A percentile compares a stretch with the other conserved stretches of the same genome.
Conservation (phyloP, 2,797 vertebrate species). For the Anguilla obscura region DNA sequence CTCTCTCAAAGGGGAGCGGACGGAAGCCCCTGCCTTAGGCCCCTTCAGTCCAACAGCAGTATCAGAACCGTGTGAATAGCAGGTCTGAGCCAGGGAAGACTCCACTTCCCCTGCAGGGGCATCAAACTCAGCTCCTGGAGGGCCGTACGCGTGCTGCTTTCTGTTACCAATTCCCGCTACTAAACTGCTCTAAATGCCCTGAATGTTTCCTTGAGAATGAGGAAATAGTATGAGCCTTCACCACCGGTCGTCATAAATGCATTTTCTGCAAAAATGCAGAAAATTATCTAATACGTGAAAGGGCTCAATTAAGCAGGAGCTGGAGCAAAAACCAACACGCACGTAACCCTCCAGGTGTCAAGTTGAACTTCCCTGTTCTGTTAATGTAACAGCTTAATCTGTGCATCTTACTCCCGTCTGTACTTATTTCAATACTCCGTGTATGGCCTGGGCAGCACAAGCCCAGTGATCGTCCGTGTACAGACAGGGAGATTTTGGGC, state of each 20-base stretch:
- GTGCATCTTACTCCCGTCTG: background rate
- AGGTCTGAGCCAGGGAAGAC: background rate
- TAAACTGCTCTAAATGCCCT: background rate
- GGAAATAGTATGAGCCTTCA: background rate
- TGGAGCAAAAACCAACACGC: background rate
- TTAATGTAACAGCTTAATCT: background rate
- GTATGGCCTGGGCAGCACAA: background rate
- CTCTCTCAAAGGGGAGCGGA: background rate
- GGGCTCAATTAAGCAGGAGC: background rate
- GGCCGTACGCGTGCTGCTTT: background rate
- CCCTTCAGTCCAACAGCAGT: background rate
- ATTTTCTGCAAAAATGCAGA: background rate
- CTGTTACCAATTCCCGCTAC: background rate
- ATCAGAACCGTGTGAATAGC: background rate
- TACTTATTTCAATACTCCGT: background rate
- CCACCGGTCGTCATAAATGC: background rate
- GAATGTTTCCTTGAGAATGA: background rate
- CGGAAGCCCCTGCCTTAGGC: background rate
- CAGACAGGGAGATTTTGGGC: background rate
- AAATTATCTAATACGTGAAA: background rate
- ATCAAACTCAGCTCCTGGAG: slow-evolving; percentile 9
- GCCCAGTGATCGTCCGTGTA: background rate
- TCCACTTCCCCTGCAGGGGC: background rate
- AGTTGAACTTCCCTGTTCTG: background rate
- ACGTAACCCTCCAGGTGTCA: background rate